Evolutionary conservation across 1,140 invertebrate genomes (phyloP).

Genomic region (Sycophaga agraensis): DNA sequence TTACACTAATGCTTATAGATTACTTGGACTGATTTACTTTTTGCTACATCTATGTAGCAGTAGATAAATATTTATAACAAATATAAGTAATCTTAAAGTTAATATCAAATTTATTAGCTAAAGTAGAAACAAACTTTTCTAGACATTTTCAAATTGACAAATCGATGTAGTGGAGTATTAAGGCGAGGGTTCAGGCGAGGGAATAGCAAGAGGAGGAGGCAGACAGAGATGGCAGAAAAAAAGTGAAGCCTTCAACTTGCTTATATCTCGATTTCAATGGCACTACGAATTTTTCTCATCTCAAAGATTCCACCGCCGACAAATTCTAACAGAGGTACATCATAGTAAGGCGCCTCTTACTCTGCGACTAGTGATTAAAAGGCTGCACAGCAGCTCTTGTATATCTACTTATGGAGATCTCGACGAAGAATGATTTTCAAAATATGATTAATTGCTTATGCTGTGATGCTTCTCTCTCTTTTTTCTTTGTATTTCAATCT

Average conservation of each 20-base stretch:
- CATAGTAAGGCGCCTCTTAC: too few species aligned
- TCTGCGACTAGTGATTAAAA: slow-evolving; percentile 53
- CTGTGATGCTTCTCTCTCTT: slow-evolving; percentile 38
- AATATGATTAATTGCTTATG: slow-evolving; percentile 58
- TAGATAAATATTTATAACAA: too few species aligned
- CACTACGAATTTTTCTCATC: slow-evolving; percentile 7
- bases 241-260: neutral
- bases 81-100: too few species aligned
- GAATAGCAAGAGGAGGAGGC: neutral
- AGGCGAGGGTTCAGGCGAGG: too few species aligned
- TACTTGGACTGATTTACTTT: too few species aligned
- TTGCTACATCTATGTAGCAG: too few species aligned
- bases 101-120: too few species aligned
- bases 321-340: too few species aligned
- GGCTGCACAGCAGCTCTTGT: slow-evolving; percentile 35
- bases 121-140: too few species aligned
- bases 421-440: slow-evolving; percentile 56
- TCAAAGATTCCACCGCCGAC: neutral
- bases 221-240: neutral
- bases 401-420: slow-evolving; percentile 48
- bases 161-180: too few species aligned
- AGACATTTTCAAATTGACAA: too few species aligned
- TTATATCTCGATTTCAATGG: slow-evolving; percentile 13
- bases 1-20: too few species aligned
- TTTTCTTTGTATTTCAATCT: neutral